phyloP scores from a whole-genome alignment of 2,797 vertebrate genomes.

The Eulemur rubriventer region DNA sequence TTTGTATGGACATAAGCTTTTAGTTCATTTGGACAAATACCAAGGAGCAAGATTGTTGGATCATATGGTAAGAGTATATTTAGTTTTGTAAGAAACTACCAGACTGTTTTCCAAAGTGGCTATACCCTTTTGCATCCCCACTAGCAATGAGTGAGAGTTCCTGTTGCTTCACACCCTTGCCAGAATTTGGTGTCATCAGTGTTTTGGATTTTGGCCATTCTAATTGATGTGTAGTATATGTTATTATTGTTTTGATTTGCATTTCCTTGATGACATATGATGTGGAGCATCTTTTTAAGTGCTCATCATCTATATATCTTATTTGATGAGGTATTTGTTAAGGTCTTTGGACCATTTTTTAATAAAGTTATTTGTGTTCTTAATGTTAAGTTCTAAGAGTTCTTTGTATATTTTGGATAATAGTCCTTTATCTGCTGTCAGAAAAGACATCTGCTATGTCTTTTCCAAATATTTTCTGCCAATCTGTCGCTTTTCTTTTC shows the following conservation, averaged over 20 bases:
- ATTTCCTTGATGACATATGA: neutral
- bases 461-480: neutral
- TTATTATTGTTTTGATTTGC: neutral
- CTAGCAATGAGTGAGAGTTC: neutral
- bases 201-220: neutral
- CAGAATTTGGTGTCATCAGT: neutral
- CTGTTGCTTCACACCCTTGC: neutral
- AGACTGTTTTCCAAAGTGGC: neutral
- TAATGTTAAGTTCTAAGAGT: neutral
- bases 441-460: neutral
- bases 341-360: neutral
- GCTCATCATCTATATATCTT: neutral
- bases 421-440: neutral
- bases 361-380: neutral
- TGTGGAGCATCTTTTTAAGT: neutral
- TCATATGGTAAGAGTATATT: neutral
- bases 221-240: neutral
- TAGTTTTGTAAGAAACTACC: neutral
- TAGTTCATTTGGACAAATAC: neutral
- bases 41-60: neutral
- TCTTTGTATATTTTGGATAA: neutral
- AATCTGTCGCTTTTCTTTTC: neutral
- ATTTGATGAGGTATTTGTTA: neutral
- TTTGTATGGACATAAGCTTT: neutral
- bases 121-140: neutral